These are phyloP conservation scores for Budorcas taxicolor DNA, from an alignment of 2,113 vertebrate genomes.

Conservation along the genomic window DNA sequence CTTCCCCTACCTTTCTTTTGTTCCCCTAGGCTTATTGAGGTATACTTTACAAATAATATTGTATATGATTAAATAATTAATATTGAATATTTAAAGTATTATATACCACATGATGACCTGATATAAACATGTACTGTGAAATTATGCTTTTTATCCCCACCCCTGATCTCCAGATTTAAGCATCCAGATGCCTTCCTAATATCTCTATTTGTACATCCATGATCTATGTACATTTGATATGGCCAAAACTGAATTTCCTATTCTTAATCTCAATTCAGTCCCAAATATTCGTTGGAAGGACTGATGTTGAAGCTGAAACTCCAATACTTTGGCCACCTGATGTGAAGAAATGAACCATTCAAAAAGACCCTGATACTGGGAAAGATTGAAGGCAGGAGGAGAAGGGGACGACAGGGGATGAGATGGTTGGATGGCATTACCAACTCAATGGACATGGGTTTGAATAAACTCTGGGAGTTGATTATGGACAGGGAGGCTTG, in stretches of 20 bases:
- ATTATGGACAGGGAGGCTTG: background rate
- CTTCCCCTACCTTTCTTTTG: background rate
- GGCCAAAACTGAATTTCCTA: background rate
- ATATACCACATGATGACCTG: background rate
- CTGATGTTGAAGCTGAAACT: background rate
- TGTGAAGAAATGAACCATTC: fast-evolving
- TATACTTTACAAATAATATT: background rate
- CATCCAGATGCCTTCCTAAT: background rate
- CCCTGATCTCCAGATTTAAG: background rate
- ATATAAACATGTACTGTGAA: background rate
- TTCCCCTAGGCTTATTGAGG: background rate
- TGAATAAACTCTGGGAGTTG: background rate
- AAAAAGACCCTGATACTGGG: background rate
- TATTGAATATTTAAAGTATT: background rate
- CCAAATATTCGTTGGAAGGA: background rate
- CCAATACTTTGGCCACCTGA: background rate
- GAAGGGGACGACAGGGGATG: fast-evolving
- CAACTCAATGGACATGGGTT: background rate
- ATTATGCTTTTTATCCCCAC: background rate
- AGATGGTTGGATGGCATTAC: background rate
- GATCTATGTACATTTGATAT: background rate
- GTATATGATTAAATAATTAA: background rate
- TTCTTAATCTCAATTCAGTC: background rate
- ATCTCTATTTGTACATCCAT: background rate
- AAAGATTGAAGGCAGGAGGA: background rate